Base-by-base conservation (phyloP, 1,140 invertebrate species). In the Druon quercuslanigerum region DNA sequence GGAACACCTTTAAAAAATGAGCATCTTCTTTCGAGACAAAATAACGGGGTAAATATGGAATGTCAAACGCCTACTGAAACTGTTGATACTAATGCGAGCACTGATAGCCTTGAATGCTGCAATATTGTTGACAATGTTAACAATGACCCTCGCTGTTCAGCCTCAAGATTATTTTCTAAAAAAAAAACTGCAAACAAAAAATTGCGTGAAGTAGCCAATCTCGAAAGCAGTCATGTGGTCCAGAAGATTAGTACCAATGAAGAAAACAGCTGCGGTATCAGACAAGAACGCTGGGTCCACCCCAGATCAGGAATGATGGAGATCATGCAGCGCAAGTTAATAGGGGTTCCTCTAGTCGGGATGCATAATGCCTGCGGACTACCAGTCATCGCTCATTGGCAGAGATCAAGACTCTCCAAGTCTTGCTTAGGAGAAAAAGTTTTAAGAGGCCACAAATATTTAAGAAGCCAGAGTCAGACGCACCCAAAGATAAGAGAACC, bases 261-360 rank as follows among this genome's bases (percentile, higher is more conserved):
- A 50, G 85, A 85, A 16, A 90, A 90, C 40, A 52, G 73, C 0
- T 78, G 82, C 17, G 79, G 82, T 7, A 11, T 50, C 56, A 25
- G 75, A 25, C 56, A 66, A n/a, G 46, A 72, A 79, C 11, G 16
- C 25, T 0, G 51, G 17, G 25, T 72, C 13, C 51, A 72, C 76
- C 16, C 14, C 16, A 1, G 51, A 77, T 51, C 71, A 66, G 6
- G 75, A 81, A 71, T 75, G 76, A 74, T 20, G 74, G 13, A 50
- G 77, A 33, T 54, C 25, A 3, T 70, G 82, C 12, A 80, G 19
- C 78, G 79, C 16, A 79, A 82, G 33, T 78, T 79, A 0, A 82
- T 90, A 8, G 89, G 89, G 0, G 90, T 91, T n/a, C 90, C 90
- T 3, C 73, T 91, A 13, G 87, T 91, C 0, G 90, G 90, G 3